Evolutionary conservation across 2,113 vertebrate species (phyloP).

Genomic region (Melanostigma gelatinosum): DNA sequence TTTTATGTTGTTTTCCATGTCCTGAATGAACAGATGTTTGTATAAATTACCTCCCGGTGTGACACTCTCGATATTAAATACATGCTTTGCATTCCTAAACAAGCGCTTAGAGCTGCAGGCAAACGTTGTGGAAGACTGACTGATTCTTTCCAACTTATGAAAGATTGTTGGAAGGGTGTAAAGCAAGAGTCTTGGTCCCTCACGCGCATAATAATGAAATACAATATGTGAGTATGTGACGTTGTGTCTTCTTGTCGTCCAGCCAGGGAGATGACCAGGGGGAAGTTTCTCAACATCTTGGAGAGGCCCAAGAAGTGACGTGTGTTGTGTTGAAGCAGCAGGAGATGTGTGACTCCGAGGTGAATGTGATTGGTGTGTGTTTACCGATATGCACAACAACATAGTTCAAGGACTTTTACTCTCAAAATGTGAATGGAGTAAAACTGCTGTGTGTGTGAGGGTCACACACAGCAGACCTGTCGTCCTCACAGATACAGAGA

Average conservation of each 20-base stretch:
- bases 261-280: conserved; percentile 99
- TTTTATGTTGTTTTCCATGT: conserved; percentile 91
- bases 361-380: conserved; percentile 12
- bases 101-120: conserved; percentile 49
- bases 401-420: conserved; percentile 52
- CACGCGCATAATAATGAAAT: not conserved
- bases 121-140: conserved; percentile 23
- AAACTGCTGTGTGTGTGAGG: not conserved
- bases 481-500: conserved; percentile 25
- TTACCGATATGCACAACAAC: conserved; percentile 5
- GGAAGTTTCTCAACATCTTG: conserved; percentile 98
- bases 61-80: conserved; percentile 95
- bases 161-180: not conserved
- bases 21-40: conserved; percentile 96
- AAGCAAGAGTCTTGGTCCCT: not conserved
- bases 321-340: not conserved
- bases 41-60: conserved; percentile 94
- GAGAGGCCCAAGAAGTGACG: conserved; percentile 97
- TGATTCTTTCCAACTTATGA: conserved; percentile 13
- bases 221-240: not conserved
- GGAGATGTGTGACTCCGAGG: conserved; percentile 9
- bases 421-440: conserved; percentile 9
- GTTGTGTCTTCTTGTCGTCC: conserved; percentile 73
- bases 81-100: conserved; percentile 92
- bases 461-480: conserved; percentile 18